These are phyloP conservation scores for Drusus annulatus DNA, from an alignment of 1,140 invertebrate genomes.

Conservation along the genomic window DNA sequence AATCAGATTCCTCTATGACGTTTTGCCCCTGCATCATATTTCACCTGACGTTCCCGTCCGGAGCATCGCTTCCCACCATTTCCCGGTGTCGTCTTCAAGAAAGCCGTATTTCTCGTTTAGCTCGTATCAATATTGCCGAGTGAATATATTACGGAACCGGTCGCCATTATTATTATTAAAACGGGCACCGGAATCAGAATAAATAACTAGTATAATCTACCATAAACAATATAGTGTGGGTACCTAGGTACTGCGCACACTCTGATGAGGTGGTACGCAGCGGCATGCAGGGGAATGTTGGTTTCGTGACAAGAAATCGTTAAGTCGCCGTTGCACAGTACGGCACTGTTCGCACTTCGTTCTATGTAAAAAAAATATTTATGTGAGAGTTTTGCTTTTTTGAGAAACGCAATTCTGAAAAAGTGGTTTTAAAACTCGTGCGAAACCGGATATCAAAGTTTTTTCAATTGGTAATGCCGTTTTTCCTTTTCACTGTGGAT, in stretches of 20 bases:
- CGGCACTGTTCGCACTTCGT: neutral
- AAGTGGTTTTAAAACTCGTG: too few species aligned
- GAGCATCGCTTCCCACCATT: constrained; percentile 13
- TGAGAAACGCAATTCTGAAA: too few species aligned
- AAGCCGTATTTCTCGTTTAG: constrained; percentile 33
- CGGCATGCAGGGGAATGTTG: too few species aligned
- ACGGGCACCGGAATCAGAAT: neutral
- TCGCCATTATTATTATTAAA: constrained; percentile 18
- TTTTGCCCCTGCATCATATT: neutral
- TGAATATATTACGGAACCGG: constrained; percentile 26
- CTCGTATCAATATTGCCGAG: constrained; percentile 20
- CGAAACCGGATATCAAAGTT: too few species aligned
- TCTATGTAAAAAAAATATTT: too few species aligned
- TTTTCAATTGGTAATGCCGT: too few species aligned
- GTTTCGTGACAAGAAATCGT: constrained; percentile 18
- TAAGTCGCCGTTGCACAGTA: neutral
- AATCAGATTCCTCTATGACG: too few species aligned
- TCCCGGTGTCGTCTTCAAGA: constrained; percentile 26
- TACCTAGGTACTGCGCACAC: neutral
- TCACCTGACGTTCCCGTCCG: constrained; percentile 5
- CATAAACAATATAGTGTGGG: too few species aligned
- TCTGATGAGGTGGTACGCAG: too few species aligned
- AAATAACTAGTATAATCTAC: too few species aligned
- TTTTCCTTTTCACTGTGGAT: too few species aligned
- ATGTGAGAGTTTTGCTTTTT: too few species aligned